Percentiles rank a stretch among this genome's conserved stretches.
Conservation (phyloP, 2,888 invertebrate species). For the Drosophila maculinotata region DNA sequence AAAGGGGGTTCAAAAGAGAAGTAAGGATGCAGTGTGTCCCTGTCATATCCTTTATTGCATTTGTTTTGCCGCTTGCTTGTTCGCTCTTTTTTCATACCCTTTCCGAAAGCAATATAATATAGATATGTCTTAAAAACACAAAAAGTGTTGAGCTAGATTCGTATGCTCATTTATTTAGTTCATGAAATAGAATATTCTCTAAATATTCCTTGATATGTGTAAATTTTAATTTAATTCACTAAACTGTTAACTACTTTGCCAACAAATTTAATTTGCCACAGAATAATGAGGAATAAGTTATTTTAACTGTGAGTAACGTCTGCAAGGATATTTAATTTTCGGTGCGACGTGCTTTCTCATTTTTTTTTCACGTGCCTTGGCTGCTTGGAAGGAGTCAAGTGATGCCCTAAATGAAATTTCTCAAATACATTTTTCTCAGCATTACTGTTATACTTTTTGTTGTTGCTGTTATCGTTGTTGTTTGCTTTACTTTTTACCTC, state of each 20-base stretch:
- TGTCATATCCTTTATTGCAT: slow-evolving; percentile 75
- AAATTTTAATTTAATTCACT: too few species aligned
- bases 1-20: not conserved
- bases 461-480: slow-evolving; percentile 18
- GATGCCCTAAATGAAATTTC: slow-evolving; percentile 37
- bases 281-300: too few species aligned
- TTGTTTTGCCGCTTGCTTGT: slow-evolving; percentile 50
- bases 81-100: slow-evolving; percentile 6
- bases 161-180: too few species aligned
- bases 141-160: too few species aligned
- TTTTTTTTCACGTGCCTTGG: slow-evolving; percentile 4
- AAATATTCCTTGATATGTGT: too few species aligned
- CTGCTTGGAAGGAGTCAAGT: slow-evolving; percentile 24
- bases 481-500: slow-evolving; percentile 48
- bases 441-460: slow-evolving; percentile 19
- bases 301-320: not conserved
- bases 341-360: not conserved
- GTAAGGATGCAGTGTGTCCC: slow-evolving; percentile 36
- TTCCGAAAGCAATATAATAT: not conserved
- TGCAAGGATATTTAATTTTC: slow-evolving; percentile 1
- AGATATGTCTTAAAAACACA: too few species aligned
- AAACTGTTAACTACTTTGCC: too few species aligned
- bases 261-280: too few species aligned
- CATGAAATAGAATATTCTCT: too few species aligned
- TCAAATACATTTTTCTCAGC: slow-evolving; percentile 36